These are phyloP conservation scores for Coremacera marginata DNA, from an alignment of 2,888 invertebrate genomes.

Conservation along the genomic window DNA sequence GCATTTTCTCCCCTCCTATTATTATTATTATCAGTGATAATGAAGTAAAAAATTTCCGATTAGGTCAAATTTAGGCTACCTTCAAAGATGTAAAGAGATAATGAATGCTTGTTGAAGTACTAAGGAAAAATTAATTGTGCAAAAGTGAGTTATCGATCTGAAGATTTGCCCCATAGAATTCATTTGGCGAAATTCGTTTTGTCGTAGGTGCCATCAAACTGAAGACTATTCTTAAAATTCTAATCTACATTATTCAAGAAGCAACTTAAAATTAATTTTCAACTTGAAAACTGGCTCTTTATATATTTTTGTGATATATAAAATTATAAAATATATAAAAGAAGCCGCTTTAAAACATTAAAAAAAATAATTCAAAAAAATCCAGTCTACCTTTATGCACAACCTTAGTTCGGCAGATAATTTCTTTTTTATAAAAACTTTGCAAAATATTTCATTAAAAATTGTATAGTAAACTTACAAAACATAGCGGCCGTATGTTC, in stretches of 20 bases:
- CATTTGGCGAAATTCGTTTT: neutral
- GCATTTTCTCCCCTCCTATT: too few relatives aligned
- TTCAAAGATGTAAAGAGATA: too few relatives aligned
- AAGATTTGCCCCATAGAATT: too few relatives aligned
- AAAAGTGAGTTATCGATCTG: too few relatives aligned
- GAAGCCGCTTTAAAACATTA: neutral
- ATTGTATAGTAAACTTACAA: slow-evolving; percentile 62
- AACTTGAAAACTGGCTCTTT: too few relatives aligned
- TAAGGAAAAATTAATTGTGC: too few relatives aligned
- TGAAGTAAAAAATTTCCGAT: too few relatives aligned
- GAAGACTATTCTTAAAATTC: neutral
- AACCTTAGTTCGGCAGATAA: neutral
- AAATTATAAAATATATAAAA: neutral
- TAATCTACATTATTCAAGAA: neutral
- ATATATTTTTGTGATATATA: neutral
- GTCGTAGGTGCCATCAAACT: neutral
- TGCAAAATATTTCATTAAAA: neutral
- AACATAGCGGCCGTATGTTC: slow-evolving; percentile 72
- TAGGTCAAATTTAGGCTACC: too few relatives aligned
- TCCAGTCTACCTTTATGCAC: neutral
- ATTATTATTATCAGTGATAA: too few relatives aligned
- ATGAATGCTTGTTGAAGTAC: too few relatives aligned
- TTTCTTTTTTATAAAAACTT: neutral
- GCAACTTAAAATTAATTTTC: too few relatives aligned
- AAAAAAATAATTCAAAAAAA: neutral